Base-by-base conservation (phyloP, 2,888 invertebrate genomes). In the Cremastobaeus sp. region DNA sequence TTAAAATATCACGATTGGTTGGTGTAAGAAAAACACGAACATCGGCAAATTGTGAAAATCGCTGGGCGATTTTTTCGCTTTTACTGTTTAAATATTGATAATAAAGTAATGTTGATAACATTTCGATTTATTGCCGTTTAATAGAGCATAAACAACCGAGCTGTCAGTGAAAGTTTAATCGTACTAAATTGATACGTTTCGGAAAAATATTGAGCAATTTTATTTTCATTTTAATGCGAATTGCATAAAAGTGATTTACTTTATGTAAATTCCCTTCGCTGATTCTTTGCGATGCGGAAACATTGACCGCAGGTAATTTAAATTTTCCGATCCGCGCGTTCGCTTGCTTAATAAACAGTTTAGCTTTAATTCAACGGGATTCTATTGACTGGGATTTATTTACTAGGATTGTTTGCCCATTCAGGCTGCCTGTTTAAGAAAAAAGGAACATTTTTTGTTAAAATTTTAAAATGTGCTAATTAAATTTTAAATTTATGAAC, bases 91-190 rank as follows among this genome's bases (percentile, higher is more conserved):
- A 18, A 25, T 57, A 68, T 39, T 52, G 45, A 43, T 50, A 43
- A 59, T 52, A n/a, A 21, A 45, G 35, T 11, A 18, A 30, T 35
- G 37, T 43, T 35, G 37, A 68, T 68, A 43, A 37, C 39, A 52
- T 50, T 43, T 11, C 41, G 45, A 68, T 68, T 50, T 43, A 59
- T 35, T 17, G 11, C 14, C 18, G 35, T 17, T 57, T 57, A 57
- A 25, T 57, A 41, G 66, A 66, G 66, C 66, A n/a, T 66, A 50
- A 66, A 55, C 21, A 9, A 8, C 39, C 11, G 11, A 9, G 32
- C 41, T 57, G 57, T 41, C 57, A 50, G 68, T 52, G 68, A 68
- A 68, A 68, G 68, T 39, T 59, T 32, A 32, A 59, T 43, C 43
- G 48, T 35, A 20, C 17, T 32, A 39, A 50, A 57, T 50, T 68